Evolutionary conservation across 2,797 vertebrate genomes (phyloP).

Genomic region (Anas bernieri): DNA sequence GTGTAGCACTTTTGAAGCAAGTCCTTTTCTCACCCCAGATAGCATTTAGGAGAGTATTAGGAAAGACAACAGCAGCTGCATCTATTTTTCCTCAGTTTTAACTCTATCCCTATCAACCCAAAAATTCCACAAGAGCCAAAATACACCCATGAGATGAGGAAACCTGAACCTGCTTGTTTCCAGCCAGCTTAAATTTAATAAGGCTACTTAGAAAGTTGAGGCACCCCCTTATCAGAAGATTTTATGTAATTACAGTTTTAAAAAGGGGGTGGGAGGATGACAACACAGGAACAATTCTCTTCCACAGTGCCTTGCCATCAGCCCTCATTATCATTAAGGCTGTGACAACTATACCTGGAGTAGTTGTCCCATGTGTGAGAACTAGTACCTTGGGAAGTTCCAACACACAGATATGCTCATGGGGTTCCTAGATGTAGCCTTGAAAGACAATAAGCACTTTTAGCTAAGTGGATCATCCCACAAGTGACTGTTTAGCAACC

Average conservation of each 20-base stretch:
- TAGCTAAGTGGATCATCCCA: neutral
- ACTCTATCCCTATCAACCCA: neutral
- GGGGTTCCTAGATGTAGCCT: neutral
- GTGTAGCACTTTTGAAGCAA: neutral
- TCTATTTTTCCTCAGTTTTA: neutral
- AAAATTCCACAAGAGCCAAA: neutral
- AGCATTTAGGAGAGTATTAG: neutral
- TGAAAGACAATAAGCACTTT: neutral
- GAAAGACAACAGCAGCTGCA: neutral
- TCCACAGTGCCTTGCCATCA: accelerated
- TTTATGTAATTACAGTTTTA: neutral
- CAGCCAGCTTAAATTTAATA: neutral
- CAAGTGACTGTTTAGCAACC: neutral
- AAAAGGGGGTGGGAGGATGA: too few relatives aligned
- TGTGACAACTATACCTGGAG: neutral
- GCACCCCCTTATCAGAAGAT: neutral
- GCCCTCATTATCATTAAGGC: neutral
- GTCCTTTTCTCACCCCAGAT: neutral
- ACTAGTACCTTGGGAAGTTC: neutral
- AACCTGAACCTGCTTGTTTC: neutral
- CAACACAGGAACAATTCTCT: neutral
- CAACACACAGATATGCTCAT: neutral
- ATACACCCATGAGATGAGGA: neutral
- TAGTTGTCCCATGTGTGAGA: neutral
- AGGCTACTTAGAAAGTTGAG: neutral